These are phyloP conservation scores for Carassius gibelio DNA, from an alignment of 2,113 vertebrate species.

Conservation along the genomic window DNA sequence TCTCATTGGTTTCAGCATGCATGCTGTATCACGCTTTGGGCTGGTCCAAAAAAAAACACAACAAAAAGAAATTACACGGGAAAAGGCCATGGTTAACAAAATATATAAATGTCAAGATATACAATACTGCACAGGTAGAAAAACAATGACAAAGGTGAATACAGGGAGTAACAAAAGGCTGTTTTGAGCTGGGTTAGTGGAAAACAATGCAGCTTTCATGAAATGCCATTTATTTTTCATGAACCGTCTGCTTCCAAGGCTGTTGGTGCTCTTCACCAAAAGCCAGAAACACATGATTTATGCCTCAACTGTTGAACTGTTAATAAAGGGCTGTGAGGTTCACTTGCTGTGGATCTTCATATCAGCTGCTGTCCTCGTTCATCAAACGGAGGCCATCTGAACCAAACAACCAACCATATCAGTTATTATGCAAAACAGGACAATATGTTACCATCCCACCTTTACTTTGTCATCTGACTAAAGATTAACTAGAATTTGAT, in stretches of 20 bases:
- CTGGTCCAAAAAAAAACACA: constrained; percentile 22
- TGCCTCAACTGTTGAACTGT: neutral
- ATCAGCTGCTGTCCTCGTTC: constrained; percentile 26
- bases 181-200: neutral
- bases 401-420: neutral
- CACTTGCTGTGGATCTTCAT: constrained; percentile 4
- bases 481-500: constrained; percentile 31
- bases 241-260: neutral
- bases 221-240: constrained; percentile 23
- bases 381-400: neutral
- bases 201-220: neutral
- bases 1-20: constrained; percentile 56
- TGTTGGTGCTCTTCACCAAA: neutral
- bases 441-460: neutral
- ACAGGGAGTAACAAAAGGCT: constrained; percentile 27
- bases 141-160: constrained; percentile 54
- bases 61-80: constrained; percentile 55
- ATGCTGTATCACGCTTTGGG: constrained; percentile 61
- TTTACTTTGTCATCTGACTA: neutral
- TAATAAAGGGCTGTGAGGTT: neutral
- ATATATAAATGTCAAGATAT: constrained; percentile 53
- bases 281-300: constrained; percentile 1
- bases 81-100: constrained; percentile 50
- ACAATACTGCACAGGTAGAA: constrained; percentile 62
- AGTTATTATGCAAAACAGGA: constrained; percentile 11